phyloP scores from a whole-genome alignment of 2,797 vertebrate species.

The Acanthornis magna region DNA sequence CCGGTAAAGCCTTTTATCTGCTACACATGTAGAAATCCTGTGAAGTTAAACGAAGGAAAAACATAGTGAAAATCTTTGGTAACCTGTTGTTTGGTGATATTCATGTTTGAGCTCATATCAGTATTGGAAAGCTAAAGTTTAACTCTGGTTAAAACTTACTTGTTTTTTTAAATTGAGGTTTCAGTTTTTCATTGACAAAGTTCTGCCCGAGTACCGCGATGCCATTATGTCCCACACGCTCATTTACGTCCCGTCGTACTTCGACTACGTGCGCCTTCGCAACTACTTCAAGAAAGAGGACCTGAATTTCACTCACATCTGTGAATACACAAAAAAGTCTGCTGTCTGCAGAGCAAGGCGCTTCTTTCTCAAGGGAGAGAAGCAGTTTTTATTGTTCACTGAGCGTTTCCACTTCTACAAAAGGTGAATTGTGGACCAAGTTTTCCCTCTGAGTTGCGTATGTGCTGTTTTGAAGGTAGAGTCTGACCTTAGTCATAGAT shows the following conservation, averaged over 20 bases:
- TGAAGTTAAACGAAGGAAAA: background rate
- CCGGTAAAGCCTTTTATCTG: background rate
- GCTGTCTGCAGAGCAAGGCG: conserved; percentile 86
- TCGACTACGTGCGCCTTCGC: conserved; percentile 92
- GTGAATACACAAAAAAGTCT: conserved; percentile 87
- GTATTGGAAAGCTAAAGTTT: background rate
- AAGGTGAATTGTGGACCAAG: conserved; percentile 74
- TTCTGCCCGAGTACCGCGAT: conserved; percentile 92
- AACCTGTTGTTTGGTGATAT: background rate
- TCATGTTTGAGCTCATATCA: background rate
- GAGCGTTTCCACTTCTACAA: conserved; percentile 99
- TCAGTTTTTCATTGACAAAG: conserved; percentile 87
- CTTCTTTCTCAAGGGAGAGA: conserved; percentile 88
- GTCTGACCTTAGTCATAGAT: background rate
- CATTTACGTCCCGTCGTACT: conserved; percentile 92
- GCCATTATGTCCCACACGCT: conserved; percentile 95
- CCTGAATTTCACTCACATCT: conserved; percentile 84
- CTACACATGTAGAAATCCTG: accelerated
- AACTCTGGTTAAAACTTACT: background rate
- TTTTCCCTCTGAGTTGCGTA: background rate
- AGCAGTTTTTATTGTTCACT: conserved; percentile 90
- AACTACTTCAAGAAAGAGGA: conserved; percentile 94
- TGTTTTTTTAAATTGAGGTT: conserved; percentile 79
- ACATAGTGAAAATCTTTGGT: background rate
- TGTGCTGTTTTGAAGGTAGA: background rate